Evolutionary conservation across 2,797 vertebrate species (phyloP), one percentile per base, ranked within the genome.

Genomic region (Diplodus sargus): DNA sequence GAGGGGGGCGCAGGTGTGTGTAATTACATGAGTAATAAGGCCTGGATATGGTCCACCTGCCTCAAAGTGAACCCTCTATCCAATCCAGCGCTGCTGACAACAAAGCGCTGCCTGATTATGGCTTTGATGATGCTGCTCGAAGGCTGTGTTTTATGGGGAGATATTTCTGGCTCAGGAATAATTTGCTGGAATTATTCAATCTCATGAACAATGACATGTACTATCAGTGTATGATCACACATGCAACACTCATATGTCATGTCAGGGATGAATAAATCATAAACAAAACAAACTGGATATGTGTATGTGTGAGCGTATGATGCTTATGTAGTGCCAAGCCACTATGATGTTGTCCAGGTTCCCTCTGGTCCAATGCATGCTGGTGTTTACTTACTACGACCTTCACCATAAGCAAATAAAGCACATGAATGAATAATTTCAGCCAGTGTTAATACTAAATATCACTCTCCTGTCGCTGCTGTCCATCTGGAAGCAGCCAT

Each of bases 21-120:
- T 95, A 95, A 95, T 95, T 94, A 94, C 87, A 83, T 91, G 87
- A 76, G 91, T 95, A 95, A 95, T 95, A 95, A 93, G 90, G 84
- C 84, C 90, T 95, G 95, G 94, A 94, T 90, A 91, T 78, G 90
- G 89, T 93, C 94, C 95, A 94, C 94, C 95, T 94, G 94, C 92
- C 90, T 91, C 93, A 91, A 87, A 82, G 85, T 90, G 90, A 90
- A 93, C 87, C 87, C 85, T 87, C 84, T 81, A 79, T 91, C 89
- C 89, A 87, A 89, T 87, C 70, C 82, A 72, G 82, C 34, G 14
- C 78, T 22, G 81, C 82, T 67, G 84, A 92, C 86, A 90, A 91
- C 91, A 93, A 92, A 91, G 81, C 69, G 18, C 86, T 76, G 15
- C 1, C 87, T 91, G 90, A 91, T 92, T 87, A 86, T 83, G 78